Base-by-base conservation (phyloP, 2,113 vertebrate species). In the Holacanthus passer region DNA sequence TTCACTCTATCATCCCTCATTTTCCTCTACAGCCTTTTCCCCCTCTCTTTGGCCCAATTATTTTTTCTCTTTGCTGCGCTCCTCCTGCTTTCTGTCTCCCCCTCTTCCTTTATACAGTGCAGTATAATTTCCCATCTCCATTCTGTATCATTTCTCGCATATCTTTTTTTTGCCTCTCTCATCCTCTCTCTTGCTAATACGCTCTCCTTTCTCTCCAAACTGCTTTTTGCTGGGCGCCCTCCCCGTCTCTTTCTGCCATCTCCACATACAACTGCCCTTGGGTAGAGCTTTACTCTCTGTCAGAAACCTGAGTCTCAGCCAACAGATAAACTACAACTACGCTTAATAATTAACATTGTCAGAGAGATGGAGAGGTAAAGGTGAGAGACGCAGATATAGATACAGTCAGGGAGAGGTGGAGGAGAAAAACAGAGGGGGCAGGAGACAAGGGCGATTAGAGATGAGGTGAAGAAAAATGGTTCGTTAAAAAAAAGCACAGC, bases 21-120 rank as follows among this genome's bases (percentile, higher is more conserved):
- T 88, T 88, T 83, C 58, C 31, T 77, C 79, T 16, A n/a, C 77
- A 69, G 63, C 60, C 55, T 50, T 70, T 77, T 69, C 50, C 63
- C 67, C 72, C 76, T 86, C 83, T 92, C 87, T 89, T 89, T 87
- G 84, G 87, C 89, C 91, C 88, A 91, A 91, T 91, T 92, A 91
- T 90, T 93, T 88, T n/a, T 83, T 53, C 76, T 82, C 90, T 79
- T 31, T 16, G 73, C 88, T 86, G 63, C 16, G 71, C 84, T 87
- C 84, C 87, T 86, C 71, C 78, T 71, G 86, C 85, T 87, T 82
- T 69, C 79, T 29, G 41, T 83, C 77, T 80, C 66, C 85, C 66
- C 75, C 68, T 31, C 67, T 85, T 73, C 77, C 78, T 81, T 86
- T 74, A 87, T 87, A 86, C 41, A 68, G 79, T 48, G 37, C 37